Evolutionary conservation across 1,140 invertebrate species (phyloP), one percentile per base, ranked within the genome.

Genomic region (Linepithema humile): DNA sequence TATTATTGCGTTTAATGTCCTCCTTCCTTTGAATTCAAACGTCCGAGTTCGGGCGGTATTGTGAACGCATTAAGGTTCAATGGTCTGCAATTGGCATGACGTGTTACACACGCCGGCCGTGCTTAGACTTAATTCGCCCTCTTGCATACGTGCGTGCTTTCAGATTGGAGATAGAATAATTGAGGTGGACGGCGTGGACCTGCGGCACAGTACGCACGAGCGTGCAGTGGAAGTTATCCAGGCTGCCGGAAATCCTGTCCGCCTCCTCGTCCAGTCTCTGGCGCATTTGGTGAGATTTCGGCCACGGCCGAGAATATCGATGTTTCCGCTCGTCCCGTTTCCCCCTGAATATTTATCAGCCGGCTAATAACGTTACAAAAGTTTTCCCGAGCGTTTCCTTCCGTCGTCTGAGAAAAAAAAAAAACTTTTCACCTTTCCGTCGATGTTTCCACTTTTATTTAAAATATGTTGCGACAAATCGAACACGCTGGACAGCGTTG

Each of bases 181-280:
- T 77, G 97, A 99, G 95, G 98, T 99, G n/a, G 98, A 99, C 93
- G 98, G 98, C 3, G 96, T 97, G 53, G 98, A 99, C 95, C 96
- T 99, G 45, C 95, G 98, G 83, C 96, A 98, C 89, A 97, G 98
- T 15, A 98, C 97, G 86, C 98, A 99, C 92, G 98, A 99, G 91
- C 95, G 97, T 88, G 99, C 99, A 9, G 99, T 99, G n/a, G 97
- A 99, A 93, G 97, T 98, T 1, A 99, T 99, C 90, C 97, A 98
- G 92, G 97, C 97, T 84, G 97, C 99, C 57, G 96, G 96, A 50
- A 98, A 98, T 93, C 98, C 97, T 65, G 98, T 99, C 65, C 96
- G 96, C 20, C 98, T 99, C 91, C 95, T 99, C 43, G 97, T 99
- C 32, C 99, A 99, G 95, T 99, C 98, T 88, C 95, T 99, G 59